Evolutionary conservation across 2,888 invertebrate species (phyloP), one percentile per base, ranked within the genome.

Genomic region (Zaprionus lineosus): DNA sequence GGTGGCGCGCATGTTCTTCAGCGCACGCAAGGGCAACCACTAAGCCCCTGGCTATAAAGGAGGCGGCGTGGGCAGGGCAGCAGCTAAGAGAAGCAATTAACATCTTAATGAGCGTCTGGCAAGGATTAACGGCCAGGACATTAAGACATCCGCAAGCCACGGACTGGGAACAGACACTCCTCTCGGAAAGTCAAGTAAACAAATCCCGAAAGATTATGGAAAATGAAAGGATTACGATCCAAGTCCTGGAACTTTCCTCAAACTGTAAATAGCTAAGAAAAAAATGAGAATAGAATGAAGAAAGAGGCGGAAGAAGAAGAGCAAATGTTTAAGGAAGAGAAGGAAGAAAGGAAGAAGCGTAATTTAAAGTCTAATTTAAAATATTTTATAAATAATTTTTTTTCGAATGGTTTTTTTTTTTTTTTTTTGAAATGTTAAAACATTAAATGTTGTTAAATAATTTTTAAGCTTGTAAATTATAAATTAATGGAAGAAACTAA

Each of bases 361-460:
- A 5, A 29, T 34, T 12, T 11, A 26, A 39, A 53, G 28, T 5
- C 14, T 37, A 29, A 21, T 51, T 47, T 37, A 16, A 28, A 33
- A 36, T 7, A 41, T 39, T 16, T 43, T 12, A 21, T 7, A 18
- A 18, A 28, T 6, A 21, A 50, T 51, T 48, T 44, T 16, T 44
- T 65, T 44, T 2, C 2, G 12, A 36, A 36, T 47, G 52, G 47
- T 61, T 61, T 48, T 63, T 44, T 46, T 40, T 21, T 29, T 19
- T 8, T 40, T 36, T 48, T 72, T 65, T 58, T 51, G 66, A 62
- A 68, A 86, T 75, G 77, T 81, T 84, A 75, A 87, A 88, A 85
- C 89, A 89, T 88, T 88, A 66, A 88, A 88, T 88, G 89, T 88
- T 88, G 88, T 89, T 88, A 88, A 88, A 89, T 88, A 89, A 83